Conservation (phyloP, 2,797 vertebrate species). For the Sylvia borin region DNA sequence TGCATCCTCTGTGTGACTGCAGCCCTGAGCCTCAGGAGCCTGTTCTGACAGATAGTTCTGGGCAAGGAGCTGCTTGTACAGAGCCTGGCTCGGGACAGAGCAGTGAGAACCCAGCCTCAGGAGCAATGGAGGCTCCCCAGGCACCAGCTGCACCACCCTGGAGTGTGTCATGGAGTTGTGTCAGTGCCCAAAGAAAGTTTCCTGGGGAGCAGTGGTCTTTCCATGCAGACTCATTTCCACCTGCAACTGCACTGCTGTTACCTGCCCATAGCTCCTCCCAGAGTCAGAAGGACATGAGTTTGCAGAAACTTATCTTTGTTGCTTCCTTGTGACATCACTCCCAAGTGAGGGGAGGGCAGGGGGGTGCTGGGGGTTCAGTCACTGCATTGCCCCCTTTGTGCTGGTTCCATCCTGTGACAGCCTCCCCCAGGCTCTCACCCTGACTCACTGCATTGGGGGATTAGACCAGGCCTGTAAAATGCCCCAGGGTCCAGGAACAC, state of each 20-base stretch:
- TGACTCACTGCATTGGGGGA: background rate
- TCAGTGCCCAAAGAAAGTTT: background rate
- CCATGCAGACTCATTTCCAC: background rate
- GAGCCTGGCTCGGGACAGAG: background rate
- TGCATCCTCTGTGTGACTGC: background rate
- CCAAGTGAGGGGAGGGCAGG: background rate
- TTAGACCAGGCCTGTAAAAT: background rate
- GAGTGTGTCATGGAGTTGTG: background rate
- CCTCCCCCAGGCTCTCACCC: background rate
- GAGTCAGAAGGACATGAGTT: background rate
- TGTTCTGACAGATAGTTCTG: background rate
- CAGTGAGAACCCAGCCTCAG: background rate
- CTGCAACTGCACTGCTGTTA: background rate
- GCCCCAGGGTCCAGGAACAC: background rate
- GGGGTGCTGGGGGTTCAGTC: background rate
- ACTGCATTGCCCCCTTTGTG: background rate
- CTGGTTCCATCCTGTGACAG: background rate
- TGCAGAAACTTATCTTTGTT: background rate
- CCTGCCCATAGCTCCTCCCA: background rate
- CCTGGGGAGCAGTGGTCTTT: background rate
- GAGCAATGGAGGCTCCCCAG: background rate
- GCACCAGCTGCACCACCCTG: accelerated
- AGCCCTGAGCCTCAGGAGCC: background rate
- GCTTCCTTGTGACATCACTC: background rate
- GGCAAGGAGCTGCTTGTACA: background rate